Evolutionary conservation across 2,797 vertebrate species (phyloP), one percentile per base, ranked within the genome.

Genomic region (Carapus acus): DNA sequence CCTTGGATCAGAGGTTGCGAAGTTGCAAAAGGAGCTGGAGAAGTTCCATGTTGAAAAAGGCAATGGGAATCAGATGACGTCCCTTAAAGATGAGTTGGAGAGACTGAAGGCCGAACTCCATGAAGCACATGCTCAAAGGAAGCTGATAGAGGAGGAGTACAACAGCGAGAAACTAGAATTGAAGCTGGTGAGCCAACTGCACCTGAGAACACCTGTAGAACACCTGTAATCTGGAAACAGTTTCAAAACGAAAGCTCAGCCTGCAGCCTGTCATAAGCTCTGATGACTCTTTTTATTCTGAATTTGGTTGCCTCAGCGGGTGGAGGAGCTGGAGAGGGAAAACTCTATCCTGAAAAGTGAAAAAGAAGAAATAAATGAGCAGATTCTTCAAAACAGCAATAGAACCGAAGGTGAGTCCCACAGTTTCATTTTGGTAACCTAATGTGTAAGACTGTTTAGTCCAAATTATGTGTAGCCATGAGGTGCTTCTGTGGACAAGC

Each of bases 301-400:
- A 5, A 2, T 4, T 20, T 42, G 21, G 5, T 22, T 22, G 34
- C 31, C 11, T 0, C 58, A 98, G 95, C 85, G 87, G 16, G 90
- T 98, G 49, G 71, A 88, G 0, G 90, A 96, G 71, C 83, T 98
- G 79, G 89, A 94, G 82, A 80, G 57, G 11, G 94, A 98, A 60
- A 98, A 95, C 0, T 22, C 77, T 0, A 68, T 91, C 49, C 75
- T 98, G 76, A 97, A 96, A 81, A 83, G 79, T 15, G 91, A 98
- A 58, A 98, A 95, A 71, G 94, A 97, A 31, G 85, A 91, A 29
- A 83, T 97, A 43, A 96, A 95, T 81, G 86, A 67, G 42, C 88
- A 55, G 52, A 90, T 94, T 45, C 79, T 88, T 11, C 56, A 77
- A 65, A 83, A 80, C 1, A 78, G 83, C 0, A 75, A 71, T 58